Evolutionary conservation across 2,113 vertebrate genomes (phyloP), one percentile per base, ranked within the genome.

Genomic region (Cranoglanis bouderius): DNA sequence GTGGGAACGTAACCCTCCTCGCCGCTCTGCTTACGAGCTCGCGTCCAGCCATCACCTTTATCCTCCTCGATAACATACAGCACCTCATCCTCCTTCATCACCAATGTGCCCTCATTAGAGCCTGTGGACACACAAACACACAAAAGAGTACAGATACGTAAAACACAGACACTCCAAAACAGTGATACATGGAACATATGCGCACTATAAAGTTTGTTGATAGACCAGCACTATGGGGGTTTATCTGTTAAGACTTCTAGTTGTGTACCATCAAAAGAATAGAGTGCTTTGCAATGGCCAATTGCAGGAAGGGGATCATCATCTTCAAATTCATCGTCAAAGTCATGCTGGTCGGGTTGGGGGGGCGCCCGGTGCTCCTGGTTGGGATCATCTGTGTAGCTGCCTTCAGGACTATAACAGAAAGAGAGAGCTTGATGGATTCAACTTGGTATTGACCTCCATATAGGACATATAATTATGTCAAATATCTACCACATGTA

Each of bases 1-100:
- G 98, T 99, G 93, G 98, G 98, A 85, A 99, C 97, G 89, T 99
- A 99, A 95, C 98, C 98, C 94, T 99, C 98, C 95, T 98, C 97
- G 21, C 98, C 98, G 0, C 96, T 96, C 94, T 98, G 97, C 94
- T 98, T 98, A 91, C 98, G 96, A 88, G 97, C 97, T 94, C 98
- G 94, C 77, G 98, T 99, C 98, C 98, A 99, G 88, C 98, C 98
- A 57, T 99, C 98, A 1, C 98, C 98, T 96, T 99, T 99, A 89
- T 99, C 98, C 92, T 99, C 97, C 93, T 99, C 98, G 87, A 99
- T 99, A 92, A 99, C 96, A 91, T 99, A 99, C 70, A 99, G 89
- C 89, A 99, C 94, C 93, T 99, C 98, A 2, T 97, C 96, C 95
- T 99, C 98, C 90, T 97, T 97, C 96, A 99, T 99, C 89, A 96